Evolutionary conservation across 2,797 vertebrate genomes (phyloP).

Genomic region (Lithobates sylvaticus): DNA sequence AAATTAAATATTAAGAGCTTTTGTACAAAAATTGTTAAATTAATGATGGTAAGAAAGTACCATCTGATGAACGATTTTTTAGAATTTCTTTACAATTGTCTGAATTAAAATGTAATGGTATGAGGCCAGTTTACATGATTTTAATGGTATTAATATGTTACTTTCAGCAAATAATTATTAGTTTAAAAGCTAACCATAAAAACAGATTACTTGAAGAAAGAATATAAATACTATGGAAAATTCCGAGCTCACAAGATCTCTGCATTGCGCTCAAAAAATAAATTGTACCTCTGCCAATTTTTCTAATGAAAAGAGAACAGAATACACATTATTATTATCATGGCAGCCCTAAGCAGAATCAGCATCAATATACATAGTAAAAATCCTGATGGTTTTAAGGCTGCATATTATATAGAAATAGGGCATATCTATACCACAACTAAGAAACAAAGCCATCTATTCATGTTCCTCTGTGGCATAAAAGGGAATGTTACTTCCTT

Average conservation of each 20-base stretch:
- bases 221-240: neutral
- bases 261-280: constrained; percentile 15
- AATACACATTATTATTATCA: neutral
- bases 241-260: neutral
- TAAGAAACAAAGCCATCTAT: constrained; percentile 10
- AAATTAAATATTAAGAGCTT: too few species aligned
- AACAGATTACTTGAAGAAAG: neutral
- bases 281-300: neutral
- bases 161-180: constrained; percentile 5
- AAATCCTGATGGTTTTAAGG: neutral
- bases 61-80: too few species aligned
- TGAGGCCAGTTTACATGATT: too few species aligned
- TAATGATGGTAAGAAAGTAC: too few species aligned
- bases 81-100: too few species aligned
- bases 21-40: too few species aligned
- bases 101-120: too few species aligned
- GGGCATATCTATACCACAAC: neutral
- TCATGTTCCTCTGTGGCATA: neutral
- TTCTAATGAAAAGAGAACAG: neutral
- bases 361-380: neutral
- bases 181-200: neutral
- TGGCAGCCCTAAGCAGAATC: neutral
- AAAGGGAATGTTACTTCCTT: neutral
- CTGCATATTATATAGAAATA: neutral
- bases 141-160: neutral